Conservation (phyloP, 2,113 vertebrate species). For the Actenoides lindsayi region DNA sequence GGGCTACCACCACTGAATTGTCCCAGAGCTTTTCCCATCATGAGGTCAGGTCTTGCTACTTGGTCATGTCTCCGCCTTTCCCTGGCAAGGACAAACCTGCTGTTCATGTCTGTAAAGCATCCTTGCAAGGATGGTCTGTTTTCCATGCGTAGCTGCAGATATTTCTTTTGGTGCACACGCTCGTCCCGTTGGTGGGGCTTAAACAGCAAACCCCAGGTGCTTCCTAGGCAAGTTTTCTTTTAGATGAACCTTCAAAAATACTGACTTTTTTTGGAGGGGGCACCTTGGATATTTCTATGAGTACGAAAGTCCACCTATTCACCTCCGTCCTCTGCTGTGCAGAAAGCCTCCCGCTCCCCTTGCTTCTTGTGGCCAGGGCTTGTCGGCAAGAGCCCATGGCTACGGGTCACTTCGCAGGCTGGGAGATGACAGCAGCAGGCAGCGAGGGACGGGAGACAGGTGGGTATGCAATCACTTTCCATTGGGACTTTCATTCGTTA, state of each 20-base stretch:
- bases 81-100: accelerated
- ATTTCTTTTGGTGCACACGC: neutral
- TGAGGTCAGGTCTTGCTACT: neutral
- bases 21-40: neutral
- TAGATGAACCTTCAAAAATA: neutral
- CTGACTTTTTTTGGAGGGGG: accelerated
- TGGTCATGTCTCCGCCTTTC: neutral
- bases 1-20: no score
- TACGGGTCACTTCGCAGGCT: accelerated
- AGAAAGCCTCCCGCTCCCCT: neutral
- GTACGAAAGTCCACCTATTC: accelerated
- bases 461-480: neutral
- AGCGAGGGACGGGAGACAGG: accelerated
- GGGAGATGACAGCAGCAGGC: neutral
- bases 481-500: accelerated
- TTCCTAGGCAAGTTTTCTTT: neutral
- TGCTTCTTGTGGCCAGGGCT: neutral
- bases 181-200: accelerated
- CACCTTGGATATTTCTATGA: neutral
- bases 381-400: neutral
- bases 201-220: neutral
- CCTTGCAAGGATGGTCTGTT: accelerated
- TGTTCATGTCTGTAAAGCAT: accelerated
- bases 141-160: accelerated
- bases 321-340: accelerated